Conservation (phyloP, 2,797 vertebrate genomes). For the Smutsia gigantea region DNA sequence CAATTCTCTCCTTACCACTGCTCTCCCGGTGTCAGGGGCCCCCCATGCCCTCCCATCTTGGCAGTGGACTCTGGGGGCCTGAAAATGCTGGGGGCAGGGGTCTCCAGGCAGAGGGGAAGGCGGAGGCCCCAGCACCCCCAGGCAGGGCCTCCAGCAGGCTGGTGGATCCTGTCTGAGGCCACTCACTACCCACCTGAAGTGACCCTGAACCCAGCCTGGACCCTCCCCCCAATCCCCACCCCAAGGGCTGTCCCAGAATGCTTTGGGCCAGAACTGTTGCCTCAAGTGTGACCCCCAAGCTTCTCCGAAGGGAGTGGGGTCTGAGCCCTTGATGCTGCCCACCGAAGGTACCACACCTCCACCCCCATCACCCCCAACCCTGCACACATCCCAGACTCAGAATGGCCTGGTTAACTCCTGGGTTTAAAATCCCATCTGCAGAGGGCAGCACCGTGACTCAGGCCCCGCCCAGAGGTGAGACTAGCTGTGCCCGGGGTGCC, state of each 20-base stretch:
- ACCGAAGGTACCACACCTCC: neutral
- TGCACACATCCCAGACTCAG: neutral
- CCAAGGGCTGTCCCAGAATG: neutral
- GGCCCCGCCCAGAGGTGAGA: neutral
- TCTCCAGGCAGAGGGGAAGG: neutral
- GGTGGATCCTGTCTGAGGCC: neutral
- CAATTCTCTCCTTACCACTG: neutral
- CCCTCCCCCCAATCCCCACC: rapidly evolving
- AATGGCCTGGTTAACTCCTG: neutral
- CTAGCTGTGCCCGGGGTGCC: neutral
- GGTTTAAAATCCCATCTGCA: neutral
- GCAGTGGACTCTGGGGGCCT: neutral
- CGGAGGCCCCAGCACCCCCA: neutral
- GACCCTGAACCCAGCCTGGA: neutral
- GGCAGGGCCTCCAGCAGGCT: neutral
- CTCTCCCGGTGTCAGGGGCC: rapidly evolving
- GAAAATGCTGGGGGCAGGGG: neutral
- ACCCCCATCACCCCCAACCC: no score
- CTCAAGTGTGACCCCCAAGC: neutral
- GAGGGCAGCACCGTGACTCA: rapidly evolving
- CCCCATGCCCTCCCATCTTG: neutral
- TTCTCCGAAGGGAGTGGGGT: neutral
- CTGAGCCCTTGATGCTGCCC: neutral
- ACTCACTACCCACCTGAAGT: no score
- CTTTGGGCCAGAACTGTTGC: neutral